Evolutionary conservation across 2,888 invertebrate genomes (phyloP).

Genomic region (Drosophila meridiana): DNA sequence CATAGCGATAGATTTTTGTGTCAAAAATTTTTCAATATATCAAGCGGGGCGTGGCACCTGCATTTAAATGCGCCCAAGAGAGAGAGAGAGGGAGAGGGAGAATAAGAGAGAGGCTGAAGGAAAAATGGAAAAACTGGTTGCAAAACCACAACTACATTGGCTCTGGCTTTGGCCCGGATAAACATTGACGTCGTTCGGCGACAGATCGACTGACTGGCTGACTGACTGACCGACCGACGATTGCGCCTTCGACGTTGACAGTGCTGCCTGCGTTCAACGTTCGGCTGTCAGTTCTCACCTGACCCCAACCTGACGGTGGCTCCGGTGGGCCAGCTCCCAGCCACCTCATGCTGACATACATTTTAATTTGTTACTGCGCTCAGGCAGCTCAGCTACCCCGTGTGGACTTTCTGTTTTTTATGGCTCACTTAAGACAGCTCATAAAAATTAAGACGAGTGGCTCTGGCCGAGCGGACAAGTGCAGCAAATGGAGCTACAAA

Average conservation of each 20-base stretch:
- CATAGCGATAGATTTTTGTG: slow-evolving; percentile 25
- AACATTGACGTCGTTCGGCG: slow-evolving; percentile 47
- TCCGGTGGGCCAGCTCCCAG: background rate
- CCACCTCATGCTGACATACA: slow-evolving; percentile 48
- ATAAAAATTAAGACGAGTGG: slow-evolving; percentile 73
- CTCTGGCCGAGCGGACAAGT: slow-evolving; percentile 32
- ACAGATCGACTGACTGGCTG: slow-evolving; percentile 54
- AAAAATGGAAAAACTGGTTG: background rate
- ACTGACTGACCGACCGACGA: slow-evolving; percentile 33
- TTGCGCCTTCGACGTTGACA: slow-evolving; percentile 19
- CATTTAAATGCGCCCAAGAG: slow-evolving; percentile 42
- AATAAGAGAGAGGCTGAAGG: background rate
- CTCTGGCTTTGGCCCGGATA: slow-evolving; percentile 30
- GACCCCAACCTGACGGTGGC: slow-evolving; percentile 16
- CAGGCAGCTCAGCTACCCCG: slow-evolving; percentile 23
- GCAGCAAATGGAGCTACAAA: slow-evolving; percentile 42
- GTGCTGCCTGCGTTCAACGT: slow-evolving; percentile 32
- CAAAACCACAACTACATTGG: slow-evolving; percentile 48
- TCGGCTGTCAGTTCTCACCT: slow-evolving; percentile 48
- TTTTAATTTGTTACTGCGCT: slow-evolving; percentile 72
- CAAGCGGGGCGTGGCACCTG: slow-evolving; percentile 31
- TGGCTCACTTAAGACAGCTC: slow-evolving; percentile 72
- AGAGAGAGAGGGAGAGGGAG: background rate
- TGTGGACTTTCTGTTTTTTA: slow-evolving; percentile 41
- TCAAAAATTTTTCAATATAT: slow-evolving; percentile 50